These are phyloP conservation scores for Pseudomyrmex dendroicus DNA, from an alignment of 1,140 invertebrate species.

Conservation along the genomic window DNA sequence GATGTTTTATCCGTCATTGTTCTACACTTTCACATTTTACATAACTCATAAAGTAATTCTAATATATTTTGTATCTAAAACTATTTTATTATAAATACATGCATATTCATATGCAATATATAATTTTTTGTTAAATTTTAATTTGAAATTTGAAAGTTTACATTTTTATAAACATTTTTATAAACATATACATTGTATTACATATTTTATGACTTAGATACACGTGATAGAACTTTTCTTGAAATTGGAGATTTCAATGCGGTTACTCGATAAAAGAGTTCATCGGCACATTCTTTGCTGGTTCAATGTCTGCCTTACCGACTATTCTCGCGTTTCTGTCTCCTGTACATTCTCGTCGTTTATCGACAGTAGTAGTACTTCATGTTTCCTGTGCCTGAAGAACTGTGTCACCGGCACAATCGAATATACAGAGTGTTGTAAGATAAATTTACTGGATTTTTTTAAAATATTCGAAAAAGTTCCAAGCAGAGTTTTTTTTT, in stretches of 20 bases:
- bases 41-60: neutral
- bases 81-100: neutral
- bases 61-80: neutral
- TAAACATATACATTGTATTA: no score
- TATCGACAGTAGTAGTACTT: conserved; percentile 45
- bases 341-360: neutral
- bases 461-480: neutral
- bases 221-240: neutral
- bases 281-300: neutral
- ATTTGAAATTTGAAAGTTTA: no score
- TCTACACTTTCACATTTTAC: neutral
- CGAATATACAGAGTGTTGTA: neutral
- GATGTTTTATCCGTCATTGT: neutral
- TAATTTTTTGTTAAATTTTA: no score
- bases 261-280: neutral
- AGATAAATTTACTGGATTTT: neutral
- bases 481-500: no score
- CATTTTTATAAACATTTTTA: no score
- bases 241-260: neutral
- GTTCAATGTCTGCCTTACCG: conserved; percentile 40
- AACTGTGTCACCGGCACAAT: conserved; percentile 40
- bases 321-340: conserved; percentile 23
- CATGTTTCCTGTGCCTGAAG: conserved; percentile 20
- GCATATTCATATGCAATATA: no score
- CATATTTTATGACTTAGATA: no score